Evolutionary conservation across 2,888 invertebrate species (phyloP).

Genomic region (Maniola hyperantus): DNA sequence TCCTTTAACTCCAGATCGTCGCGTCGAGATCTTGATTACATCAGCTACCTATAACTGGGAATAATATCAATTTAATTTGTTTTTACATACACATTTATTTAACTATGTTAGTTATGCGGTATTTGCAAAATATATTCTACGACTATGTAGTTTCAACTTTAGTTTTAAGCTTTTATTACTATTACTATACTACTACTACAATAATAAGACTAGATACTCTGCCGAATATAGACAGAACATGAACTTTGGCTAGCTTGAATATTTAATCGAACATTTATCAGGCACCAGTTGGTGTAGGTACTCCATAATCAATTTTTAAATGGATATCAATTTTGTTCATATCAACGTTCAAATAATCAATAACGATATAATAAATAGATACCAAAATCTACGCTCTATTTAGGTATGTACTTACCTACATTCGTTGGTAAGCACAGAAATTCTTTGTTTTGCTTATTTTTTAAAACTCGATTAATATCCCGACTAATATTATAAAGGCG

Average conservation of each 20-base stretch:
- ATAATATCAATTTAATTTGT: too few species aligned
- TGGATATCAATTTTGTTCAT: background rate
- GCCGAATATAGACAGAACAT: background rate
- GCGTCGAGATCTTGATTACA: too few species aligned
- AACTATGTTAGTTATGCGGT: too few species aligned
- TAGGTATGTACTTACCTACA: too few species aligned
- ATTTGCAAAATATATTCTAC: too few species aligned
- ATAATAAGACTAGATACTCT: background rate
- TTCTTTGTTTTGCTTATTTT: background rate
- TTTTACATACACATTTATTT: too few species aligned
- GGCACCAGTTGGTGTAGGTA: background rate
- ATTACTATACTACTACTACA: too few species aligned
- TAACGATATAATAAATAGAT: conserved; percentile 1
- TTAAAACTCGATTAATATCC: background rate
- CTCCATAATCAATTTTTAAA: conserved; percentile 4
- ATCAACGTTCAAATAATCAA: conserved; percentile 10
- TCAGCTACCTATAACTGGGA: too few species aligned
- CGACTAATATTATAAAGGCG: too few species aligned
- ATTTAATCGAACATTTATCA: conserved; percentile 5
- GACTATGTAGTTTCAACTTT: background rate
- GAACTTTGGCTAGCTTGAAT: background rate
- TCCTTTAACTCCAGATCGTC: too few species aligned
- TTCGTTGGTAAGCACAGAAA: too few species aligned
- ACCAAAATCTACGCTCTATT: background rate
- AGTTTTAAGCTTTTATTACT: background rate